A percentile compares a stretch with the other conserved stretches of the same genome.
Evolutionary conservation across 2,113 vertebrate genomes (phyloP).

Genomic region (Oryzias melastigma): DNA sequence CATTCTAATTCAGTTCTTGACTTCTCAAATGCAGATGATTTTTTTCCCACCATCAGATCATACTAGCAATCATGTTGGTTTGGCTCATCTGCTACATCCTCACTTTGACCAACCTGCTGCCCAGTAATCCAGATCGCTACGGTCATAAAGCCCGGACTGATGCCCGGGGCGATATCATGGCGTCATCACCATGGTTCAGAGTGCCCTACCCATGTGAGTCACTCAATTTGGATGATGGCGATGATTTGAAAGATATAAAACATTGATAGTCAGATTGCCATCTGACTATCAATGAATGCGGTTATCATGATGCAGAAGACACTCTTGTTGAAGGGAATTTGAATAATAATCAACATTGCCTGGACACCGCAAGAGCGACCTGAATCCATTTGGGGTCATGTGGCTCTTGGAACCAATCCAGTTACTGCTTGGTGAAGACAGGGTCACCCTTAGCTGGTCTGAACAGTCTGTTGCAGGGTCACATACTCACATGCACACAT

Average conservation of each 20-base stretch:
- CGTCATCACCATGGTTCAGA: conserved; percentile 89
- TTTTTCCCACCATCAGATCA: conserved; percentile 78
- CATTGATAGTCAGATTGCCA: no score
- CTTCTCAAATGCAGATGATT: neutral
- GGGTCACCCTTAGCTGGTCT: no score
- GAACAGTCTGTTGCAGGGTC: no score
- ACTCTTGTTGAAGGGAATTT: no score
- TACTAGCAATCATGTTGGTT: conserved; percentile 89
- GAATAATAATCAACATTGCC: no score
- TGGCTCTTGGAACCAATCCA: no score
- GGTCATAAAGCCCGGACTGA: conserved; percentile 92
- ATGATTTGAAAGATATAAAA: neutral
- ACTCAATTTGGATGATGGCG: neutral
- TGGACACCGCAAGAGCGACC: no score
- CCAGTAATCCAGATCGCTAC: conserved; percentile 75
- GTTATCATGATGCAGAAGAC: no score
- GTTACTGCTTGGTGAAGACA: no score
- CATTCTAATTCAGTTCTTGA: neutral
- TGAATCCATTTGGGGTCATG: no score
- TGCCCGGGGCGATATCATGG: conserved; percentile 90
- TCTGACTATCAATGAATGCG: no score
- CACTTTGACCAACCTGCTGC: conserved; percentile 82
- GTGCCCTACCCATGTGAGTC: conserved; percentile 93
- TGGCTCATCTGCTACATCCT: conserved; percentile 95
- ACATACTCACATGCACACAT: no score